Percentiles rank a stretch among this genome's conserved stretches.
Conservation (phyloP, 2,888 invertebrate genomes). For the Phlogophora meticulosa region DNA sequence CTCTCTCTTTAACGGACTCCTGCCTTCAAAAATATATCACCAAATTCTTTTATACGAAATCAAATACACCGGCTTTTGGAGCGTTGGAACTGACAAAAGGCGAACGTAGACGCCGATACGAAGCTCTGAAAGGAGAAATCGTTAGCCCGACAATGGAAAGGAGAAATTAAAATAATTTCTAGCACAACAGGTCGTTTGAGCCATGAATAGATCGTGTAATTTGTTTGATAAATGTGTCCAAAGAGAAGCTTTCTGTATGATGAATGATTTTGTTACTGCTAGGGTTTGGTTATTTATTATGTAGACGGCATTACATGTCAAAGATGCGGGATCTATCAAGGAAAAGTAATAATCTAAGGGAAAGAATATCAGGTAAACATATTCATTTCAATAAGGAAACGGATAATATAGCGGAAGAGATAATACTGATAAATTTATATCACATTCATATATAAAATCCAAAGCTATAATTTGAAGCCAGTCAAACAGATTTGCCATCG, state of each 20-base stretch:
- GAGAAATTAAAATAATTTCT: conserved; percentile 65
- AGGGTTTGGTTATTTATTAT: conserved; percentile 9
- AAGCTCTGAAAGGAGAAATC: conserved; percentile 55
- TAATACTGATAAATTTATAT: background rate
- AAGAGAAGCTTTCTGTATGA: conserved; percentile 30
- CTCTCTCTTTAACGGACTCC: conserved; percentile 41
- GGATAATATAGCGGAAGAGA: background rate
- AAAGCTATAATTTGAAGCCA: conserved; percentile 6
- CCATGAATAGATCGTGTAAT: conserved; percentile 57
- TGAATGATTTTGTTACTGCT: conserved; percentile 27
- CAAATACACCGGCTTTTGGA: conserved; percentile 59
- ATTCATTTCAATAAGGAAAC: background rate
- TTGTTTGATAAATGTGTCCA: conserved; percentile 60
- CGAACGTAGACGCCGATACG: conserved; percentile 47
- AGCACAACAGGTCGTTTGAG: conserved; percentile 59
- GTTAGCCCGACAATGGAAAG: conserved; percentile 54
- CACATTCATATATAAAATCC: conserved; percentile 5
- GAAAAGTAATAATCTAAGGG: conserved; percentile 6
- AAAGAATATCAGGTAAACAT: background rate
- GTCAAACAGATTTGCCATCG: conserved; percentile 15
- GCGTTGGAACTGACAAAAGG: conserved; percentile 55
- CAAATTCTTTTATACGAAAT: conserved; percentile 61
- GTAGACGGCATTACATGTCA: conserved; percentile 1
- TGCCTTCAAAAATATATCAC: conserved; percentile 57
- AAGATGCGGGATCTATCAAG: background rate